Evolutionary conservation across 1,140 invertebrate species (phyloP), one percentile per base, ranked within the genome.

Genomic region (Brachionus manjavacas): DNA sequence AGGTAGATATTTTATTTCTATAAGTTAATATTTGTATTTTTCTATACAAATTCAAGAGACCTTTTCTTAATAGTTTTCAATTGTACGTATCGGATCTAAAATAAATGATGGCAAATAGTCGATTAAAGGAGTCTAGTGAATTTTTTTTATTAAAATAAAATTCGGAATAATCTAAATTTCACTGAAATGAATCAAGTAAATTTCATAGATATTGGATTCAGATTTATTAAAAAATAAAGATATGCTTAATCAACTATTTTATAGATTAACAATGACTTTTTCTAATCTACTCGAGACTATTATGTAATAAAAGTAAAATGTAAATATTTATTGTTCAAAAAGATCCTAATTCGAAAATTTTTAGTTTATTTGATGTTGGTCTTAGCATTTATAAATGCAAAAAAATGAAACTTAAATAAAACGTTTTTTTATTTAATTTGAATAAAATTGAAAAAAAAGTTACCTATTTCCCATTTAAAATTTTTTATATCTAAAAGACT

Each of bases 1-100:
- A 72, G 68, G 68, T 72, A 72, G 68, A 72, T 72, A 72, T 72
- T 72, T 72, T 72, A 41, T 39, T 72, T 20, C 39, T 39, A 16
- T 72, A 41, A 72, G 68, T 72, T 72, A 72, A 72, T 72, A 72
- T 72, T 72, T 72, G 68, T 72, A 72, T 72, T 39, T 41, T 39
- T 72, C 68, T 72, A 41, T 72, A 72, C 68, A 72, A 72, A 41
- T 72, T 72, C 28, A 41, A 72, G 68, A 72, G 68, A 72, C 68
- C 68, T 72, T 72, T 72, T 39, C 35, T 72, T 72, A 68, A 68
- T 68, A 39, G 66, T 72, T 41, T 72, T 72, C 35, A 72, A 72
- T 72, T 16, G 68, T 72, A 43, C 35, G 35, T 41, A 72, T 72
- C 16, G 35, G 68, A 41, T 72, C 16, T 72, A 72, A 39, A 43